Percentiles rank a stretch among this genome's conserved stretches.
Conservation (phyloP, 2,797 vertebrate genomes). For the Anniella stebbinsi region DNA sequence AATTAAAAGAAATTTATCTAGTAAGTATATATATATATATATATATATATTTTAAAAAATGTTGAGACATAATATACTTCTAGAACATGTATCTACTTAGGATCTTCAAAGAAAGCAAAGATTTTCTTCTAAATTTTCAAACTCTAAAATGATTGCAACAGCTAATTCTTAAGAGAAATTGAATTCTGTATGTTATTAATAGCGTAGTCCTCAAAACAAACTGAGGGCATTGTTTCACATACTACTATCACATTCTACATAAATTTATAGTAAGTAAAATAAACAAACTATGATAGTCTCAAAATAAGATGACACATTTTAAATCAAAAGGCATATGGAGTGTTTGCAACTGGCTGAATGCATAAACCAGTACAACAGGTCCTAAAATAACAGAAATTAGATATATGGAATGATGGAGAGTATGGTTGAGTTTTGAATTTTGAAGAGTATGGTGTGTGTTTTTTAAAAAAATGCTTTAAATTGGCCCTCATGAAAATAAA, state of each 20-base stretch:
- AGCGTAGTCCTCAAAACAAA: not conserved
- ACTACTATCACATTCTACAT: not conserved
- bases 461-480: not conserved
- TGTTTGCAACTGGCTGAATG: not conserved
- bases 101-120: not conserved
- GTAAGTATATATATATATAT: slow-evolving; percentile 92
- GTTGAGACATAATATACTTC: slow-evolving; percentile 24
- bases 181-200: not conserved
- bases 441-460: not conserved
- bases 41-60: not conserved
- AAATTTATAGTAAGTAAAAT: not conserved
- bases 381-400: not conserved
- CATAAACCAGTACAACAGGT: not conserved
- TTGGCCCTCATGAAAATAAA: not conserved
- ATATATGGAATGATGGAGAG: not conserved
- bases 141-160: slow-evolving; percentile 30
- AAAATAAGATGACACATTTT: slow-evolving; percentile 3
- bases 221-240: not conserved
- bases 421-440: not conserved
- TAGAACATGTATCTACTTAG: not conserved
- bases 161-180: slow-evolving; percentile 37
- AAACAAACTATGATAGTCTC: not conserved
- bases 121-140: slow-evolving; percentile 48
- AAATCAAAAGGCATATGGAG: not conserved
- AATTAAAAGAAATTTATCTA: slow-evolving; percentile 96